Conservation (phyloP, 2,888 invertebrate species). For the Pocota personata region DNA sequence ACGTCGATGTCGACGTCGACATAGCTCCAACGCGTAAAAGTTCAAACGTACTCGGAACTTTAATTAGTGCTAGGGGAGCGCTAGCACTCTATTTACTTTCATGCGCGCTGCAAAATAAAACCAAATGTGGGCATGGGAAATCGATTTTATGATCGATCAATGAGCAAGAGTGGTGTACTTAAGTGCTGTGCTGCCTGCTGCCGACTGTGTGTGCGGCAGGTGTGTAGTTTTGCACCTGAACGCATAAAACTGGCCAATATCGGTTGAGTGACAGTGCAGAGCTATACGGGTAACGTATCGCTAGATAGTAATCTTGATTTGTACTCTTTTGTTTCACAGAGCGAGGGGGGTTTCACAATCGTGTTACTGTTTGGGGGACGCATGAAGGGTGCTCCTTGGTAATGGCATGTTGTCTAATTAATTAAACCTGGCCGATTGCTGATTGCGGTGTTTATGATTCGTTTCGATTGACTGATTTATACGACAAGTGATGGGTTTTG, state of each 20-base stretch:
- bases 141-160: slow-evolving; percentile 72
- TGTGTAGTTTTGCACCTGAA: slow-evolving; percentile 71
- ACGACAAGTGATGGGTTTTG: slow-evolving; percentile 59
- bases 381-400: not conserved
- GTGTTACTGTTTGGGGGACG: not conserved
- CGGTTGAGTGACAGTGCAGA: slow-evolving; percentile 47
- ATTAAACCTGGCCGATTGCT: slow-evolving; percentile 55
- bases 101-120: slow-evolving; percentile 29
- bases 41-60: slow-evolving; percentile 63
- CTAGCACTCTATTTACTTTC: slow-evolving; percentile 48
- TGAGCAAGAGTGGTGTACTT: slow-evolving; percentile 37
- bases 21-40: slow-evolving; percentile 33
- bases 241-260: slow-evolving; percentile 60
- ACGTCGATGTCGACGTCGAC: not conserved
- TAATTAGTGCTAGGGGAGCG: slow-evolving; percentile 68
- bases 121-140: slow-evolving; percentile 68
- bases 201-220: slow-evolving; percentile 41
- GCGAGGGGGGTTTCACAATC: slow-evolving; percentile 16
- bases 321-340: slow-evolving; percentile 59
- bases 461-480: slow-evolving; percentile 66
- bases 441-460: slow-evolving; percentile 58
- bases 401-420: slow-evolving; percentile 61
- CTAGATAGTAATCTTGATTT: slow-evolving; percentile 41
- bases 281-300: slow-evolving; percentile 12
- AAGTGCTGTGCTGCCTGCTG: slow-evolving; percentile 24